Evolutionary conservation across 1,140 invertebrate species (phyloP), one percentile per base, ranked within the genome.

Genomic region (Hetaerina americana): DNA sequence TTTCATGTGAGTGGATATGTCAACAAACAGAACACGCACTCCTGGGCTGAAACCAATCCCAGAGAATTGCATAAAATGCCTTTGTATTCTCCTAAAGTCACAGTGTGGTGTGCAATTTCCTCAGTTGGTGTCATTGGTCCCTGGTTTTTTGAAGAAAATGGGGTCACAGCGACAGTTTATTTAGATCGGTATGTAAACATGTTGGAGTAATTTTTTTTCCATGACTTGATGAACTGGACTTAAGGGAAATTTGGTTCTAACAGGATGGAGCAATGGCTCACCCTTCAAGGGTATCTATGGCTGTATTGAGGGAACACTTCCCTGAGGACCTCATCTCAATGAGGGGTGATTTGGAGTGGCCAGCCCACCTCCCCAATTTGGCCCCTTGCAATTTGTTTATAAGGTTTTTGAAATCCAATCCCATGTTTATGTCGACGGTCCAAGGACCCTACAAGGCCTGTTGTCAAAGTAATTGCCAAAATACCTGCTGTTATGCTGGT

Each of bases 221-320:
- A 40, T 40, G 31, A 15, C 31, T 40, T 8, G 5, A 40, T 40
- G 15, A 40, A 40, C 15, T 40, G 31, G 15, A 8, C 31, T 40
- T 40, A 40, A 15, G 15, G 31, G 31, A 40, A 5, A 40, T 40
- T 40, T 40, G 31, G 31, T 40, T 40, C 15, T 40, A 40, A 40
- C 31, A 40, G 15, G 15, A 40, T 15, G 6, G 5, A 8, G 31
- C 31, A 40, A 8, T 40, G 5, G 15, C 31, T 40, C 15, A 8
- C 31, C 5, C 31, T 40, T 40, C 31, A 40, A 40, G 31, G 15
- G 31, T 15, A 40, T 40, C 15, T 66, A 76, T 73, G 70, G 69
- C 22, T 76, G 49, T 74, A 73, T 73, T 74, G 70, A 74, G 66
- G 68, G 74, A 75, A 73, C 73, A 76, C 26, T 74, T 73, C 66